phyloP scores from a whole-genome alignment of 2,113 vertebrate species.

The Craseonycteris thonglongyai region DNA sequence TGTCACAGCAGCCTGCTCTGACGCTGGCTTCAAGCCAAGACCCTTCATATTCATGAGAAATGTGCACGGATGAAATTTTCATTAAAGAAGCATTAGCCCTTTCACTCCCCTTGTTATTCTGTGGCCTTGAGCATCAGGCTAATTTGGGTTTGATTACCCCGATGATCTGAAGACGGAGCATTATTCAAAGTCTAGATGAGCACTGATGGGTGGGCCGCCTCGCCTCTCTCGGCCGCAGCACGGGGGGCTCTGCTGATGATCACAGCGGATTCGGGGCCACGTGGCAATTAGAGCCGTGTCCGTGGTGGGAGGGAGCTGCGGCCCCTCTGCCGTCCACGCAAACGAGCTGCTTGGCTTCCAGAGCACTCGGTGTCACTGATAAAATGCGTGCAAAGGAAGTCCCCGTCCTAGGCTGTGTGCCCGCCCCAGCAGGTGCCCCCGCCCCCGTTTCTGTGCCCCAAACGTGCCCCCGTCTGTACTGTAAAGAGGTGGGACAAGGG shows the following conservation, averaged over 20 bases:
- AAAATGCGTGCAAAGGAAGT: background rate
- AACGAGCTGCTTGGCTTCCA: background rate
- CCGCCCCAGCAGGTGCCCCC: background rate
- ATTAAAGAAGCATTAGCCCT: conserved; percentile 64
- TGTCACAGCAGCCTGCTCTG: conserved; percentile 18
- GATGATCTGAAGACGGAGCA: conserved; percentile 32
- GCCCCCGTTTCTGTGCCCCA: background rate
- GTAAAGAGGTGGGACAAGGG: background rate
- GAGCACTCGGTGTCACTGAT: background rate
- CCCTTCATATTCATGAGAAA: conserved; percentile 49
- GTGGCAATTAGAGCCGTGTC: conserved; percentile 42
- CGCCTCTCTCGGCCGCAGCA: background rate
- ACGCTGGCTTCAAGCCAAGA: background rate
- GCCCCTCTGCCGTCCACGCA: background rate
- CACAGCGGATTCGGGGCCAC: background rate
- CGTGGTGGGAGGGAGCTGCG: background rate
- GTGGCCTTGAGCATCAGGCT: conserved; percentile 50
- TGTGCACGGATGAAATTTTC: conserved; percentile 69
- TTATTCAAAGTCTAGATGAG: conserved; percentile 72
- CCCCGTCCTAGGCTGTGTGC: rapidly evolving
- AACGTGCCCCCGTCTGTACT: rapidly evolving
- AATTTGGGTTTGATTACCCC: conserved; percentile 64
- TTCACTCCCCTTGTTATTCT: conserved; percentile 44
- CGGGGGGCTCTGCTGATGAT: conserved; percentile 50
- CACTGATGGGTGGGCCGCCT: background rate